Evolutionary conservation across 2,113 vertebrate genomes (phyloP), one percentile per base, ranked within the genome.

Genomic region (Silurus glanis): DNA sequence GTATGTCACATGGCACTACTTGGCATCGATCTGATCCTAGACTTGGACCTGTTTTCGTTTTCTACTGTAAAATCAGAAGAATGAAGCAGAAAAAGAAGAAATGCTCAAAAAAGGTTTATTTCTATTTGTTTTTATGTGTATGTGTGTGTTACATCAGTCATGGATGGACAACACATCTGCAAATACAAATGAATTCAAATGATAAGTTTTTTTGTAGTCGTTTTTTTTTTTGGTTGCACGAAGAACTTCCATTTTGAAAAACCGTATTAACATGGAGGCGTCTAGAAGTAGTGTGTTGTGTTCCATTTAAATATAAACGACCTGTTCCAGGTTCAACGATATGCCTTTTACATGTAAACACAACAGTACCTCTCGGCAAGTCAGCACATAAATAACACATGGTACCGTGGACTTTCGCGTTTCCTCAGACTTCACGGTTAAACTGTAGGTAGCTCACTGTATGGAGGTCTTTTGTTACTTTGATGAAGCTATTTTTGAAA

Each of bases 151-250:
- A 90, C 79, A 91, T 87, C 82, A 86, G 76, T 89, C 89, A 91
- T 80, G 47, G 89, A 89, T 85, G 84, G 84, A 90, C 83, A 88
- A 88, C 75, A 91, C 90, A 91, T 89, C 56, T 88, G 17, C 88
- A 93, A 90, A 89, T 88, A 87, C 69, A 89, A 90, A 90, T 67
- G 85, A 86, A 78, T 71, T 51, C 72, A 86, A 87, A 79, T 88
- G 69, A 82, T 55, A 86, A 72, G 55, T 62, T 81, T 16, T 53
- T 8, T 55, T 45, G 23, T 10, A 58, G 25, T 83, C 13, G 51
- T 55, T 21, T 37, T 37, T 37, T 37, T 37, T 2, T 49, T 25
- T 66, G 17, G 37, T 79, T 71, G 28, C 25, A 83, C 64, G 53
- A 47, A 82, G n/a, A 61, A 80, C 12, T 16, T n/a, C 10, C 51